These are phyloP conservation scores for Steromphala cineraria DNA, from an alignment of 2,888 invertebrate species.

Conservation along the genomic window DNA sequence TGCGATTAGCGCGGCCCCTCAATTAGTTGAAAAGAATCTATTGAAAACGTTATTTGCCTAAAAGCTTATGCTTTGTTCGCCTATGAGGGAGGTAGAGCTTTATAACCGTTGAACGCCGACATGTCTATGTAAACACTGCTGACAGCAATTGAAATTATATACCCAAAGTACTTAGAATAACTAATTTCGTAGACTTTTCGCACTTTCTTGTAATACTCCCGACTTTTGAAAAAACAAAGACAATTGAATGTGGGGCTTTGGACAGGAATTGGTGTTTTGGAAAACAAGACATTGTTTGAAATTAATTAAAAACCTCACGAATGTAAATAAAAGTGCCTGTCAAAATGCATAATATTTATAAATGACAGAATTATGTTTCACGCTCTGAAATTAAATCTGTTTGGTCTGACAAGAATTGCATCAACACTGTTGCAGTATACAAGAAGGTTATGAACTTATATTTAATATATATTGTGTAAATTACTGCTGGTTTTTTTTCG, in stretches of 20 bases:
- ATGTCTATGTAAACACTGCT: constrained; percentile 9
- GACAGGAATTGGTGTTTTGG: neutral
- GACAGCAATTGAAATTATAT: constrained; percentile 3
- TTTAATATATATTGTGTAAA: too few species aligned
- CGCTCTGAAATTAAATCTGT: too few species aligned
- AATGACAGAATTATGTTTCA: neutral
- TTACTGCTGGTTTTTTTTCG: too few species aligned
- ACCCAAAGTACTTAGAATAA: constrained; percentile 6
- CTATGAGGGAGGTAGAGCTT: constrained; percentile 21
- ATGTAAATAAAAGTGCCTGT: neutral
- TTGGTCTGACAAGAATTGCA: too few species aligned
- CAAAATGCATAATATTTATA: neutral
- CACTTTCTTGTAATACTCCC: neutral
- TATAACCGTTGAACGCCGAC: constrained; percentile 8
- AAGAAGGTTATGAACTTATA: too few species aligned
- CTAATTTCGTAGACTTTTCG: neutral
- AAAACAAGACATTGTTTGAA: neutral
- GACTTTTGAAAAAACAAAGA: neutral
- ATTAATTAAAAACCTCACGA: neutral
- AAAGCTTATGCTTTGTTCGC: constrained; percentile 25
- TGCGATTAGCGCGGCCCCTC: constrained; percentile 24
- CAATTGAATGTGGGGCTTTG: neutral
- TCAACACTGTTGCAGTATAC: too few species aligned
- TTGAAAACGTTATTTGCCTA: constrained; percentile 29
- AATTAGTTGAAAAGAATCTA: constrained; percentile 27